phyloP scores from a whole-genome alignment of 2,113 vertebrate genomes.

The Istiophorus platypterus region DNA sequence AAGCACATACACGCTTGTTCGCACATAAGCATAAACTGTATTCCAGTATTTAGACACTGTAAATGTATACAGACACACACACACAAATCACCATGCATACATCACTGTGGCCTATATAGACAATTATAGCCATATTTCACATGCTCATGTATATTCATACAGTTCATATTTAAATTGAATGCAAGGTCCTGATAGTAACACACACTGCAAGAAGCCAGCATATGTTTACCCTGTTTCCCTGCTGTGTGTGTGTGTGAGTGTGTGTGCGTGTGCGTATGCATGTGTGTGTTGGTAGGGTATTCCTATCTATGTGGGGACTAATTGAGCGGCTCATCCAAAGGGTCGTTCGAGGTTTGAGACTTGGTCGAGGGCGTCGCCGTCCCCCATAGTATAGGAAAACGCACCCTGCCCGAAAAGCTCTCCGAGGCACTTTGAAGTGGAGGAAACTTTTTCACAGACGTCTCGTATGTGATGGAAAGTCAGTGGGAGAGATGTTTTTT shows the following conservation, averaged over 20 bases:
- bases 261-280: slow-evolving; percentile 26
- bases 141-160: slow-evolving; percentile 46
- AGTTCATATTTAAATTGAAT: slow-evolving; percentile 29
- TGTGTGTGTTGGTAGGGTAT: slow-evolving; percentile 10
- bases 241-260: slow-evolving; percentile 33
- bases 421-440: too few relatives aligned
- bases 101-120: slow-evolving; percentile 35
- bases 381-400: too few relatives aligned
- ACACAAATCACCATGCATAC: slow-evolving; percentile 42
- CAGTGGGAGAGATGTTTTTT: too few relatives aligned
- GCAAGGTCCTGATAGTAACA: background rate
- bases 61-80: slow-evolving; percentile 1
- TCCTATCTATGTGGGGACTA: slow-evolving; percentile 3
- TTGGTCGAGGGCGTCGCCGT: too few relatives aligned
- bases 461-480: too few relatives aligned
- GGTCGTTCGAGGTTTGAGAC: too few relatives aligned
- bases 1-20: slow-evolving; percentile 46
- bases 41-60: slow-evolving; percentile 36
- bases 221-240: slow-evolving; percentile 13
- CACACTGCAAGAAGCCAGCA: background rate
- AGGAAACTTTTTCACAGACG: too few relatives aligned
- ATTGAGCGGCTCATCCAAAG: background rate
- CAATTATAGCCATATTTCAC: slow-evolving; percentile 48
- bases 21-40: slow-evolving; percentile 14
- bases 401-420: background rate